Base-by-base conservation (phyloP, 1,140 invertebrate species). In the Araneus ventricosus region DNA sequence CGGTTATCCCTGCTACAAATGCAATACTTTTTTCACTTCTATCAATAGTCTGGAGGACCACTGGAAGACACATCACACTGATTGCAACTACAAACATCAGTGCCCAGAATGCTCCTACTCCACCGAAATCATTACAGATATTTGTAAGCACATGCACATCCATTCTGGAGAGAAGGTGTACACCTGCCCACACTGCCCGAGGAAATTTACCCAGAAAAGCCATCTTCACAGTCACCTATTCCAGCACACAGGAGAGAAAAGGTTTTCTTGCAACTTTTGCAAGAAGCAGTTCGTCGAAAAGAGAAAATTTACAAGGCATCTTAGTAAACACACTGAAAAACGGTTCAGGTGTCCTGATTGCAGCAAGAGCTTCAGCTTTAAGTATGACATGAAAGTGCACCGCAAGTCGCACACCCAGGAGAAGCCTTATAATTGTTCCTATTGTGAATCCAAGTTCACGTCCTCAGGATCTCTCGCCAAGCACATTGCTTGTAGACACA, bases 381-480 rank as follows among this genome's bases (percentile, higher is more conserved):
- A 6, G 22, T 0, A 0, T 45, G 14, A 57, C 20, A 37, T 93
- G 8, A 75, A 41, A 4, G 97, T 97, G 63, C 97, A 98, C 94
- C 97, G 97, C 30, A 94, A 95, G 14, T 95, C 98, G 61, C 98
- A 99, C 95, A 99, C 98, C 0, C 98, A 98, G 5, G 98, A 99
- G 95, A 98, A 98, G 94, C 98, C 98, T 0, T 99, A 98, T 95
- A 97, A 97, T 94, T 99, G 98, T 95, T 97, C 97, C 30, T 97
- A 98, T 95, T 99, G 98, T 95, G 97, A 98, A 79, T 96, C 98
- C 1, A 97, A 98, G 94, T 98, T 98, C 95, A 98, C 98, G 6
- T 98, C 98, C 95, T 98, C 95, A 34, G 98, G 98, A 27, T 99
- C 99, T 95, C 96, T 99, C 0, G 96, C 98, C 10, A 96, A 98